phyloP scores from a whole-genome alignment of 2,797 vertebrate genomes.

The Sebastes dallii region DNA sequence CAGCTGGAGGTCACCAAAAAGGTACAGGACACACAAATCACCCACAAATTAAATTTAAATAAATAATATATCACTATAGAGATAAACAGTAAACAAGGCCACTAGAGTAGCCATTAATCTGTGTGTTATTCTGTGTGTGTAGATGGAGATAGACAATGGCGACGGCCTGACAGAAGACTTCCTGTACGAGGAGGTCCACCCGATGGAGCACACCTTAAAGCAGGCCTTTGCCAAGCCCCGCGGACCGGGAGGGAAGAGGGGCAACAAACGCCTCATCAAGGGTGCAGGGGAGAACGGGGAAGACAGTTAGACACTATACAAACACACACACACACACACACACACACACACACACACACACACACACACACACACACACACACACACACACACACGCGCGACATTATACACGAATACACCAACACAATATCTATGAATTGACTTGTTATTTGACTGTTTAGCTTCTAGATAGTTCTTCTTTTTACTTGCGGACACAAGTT shows the following conservation, averaged over 20 bases:
- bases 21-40: slow-evolving; percentile 74
- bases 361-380: background rate
- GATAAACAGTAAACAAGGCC: background rate
- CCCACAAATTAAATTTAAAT: background rate
- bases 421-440: slow-evolving; percentile 42
- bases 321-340: background rate
- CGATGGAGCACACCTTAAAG: slow-evolving; percentile 95
- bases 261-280: slow-evolving; percentile 96
- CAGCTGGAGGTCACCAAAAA: slow-evolving; percentile 95
- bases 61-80: background rate
- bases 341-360: background rate
- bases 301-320: slow-evolving; percentile 85
- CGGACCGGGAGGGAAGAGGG: slow-evolving; percentile 93
- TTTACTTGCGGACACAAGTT: slow-evolving; percentile 12
- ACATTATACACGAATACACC: slow-evolving; percentile 4
- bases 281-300: slow-evolving; percentile 92
- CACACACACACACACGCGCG: background rate
- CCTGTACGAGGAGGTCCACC: slow-evolving; percentile 97
- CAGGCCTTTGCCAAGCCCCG: slow-evolving; percentile 96
- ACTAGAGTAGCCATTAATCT: background rate
- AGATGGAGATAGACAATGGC: slow-evolving; percentile 95
- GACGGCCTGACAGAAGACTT: slow-evolving; percentile 94
- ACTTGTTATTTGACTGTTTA: slow-evolving; percentile 53
- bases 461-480: slow-evolving; percentile 36
- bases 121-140: slow-evolving; percentile 1